A percentile compares a stretch with the other conserved stretches of the same genome.
Conservation (phyloP, 2,797 vertebrate genomes). For the Gymnoscopelus microlampas region DNA sequence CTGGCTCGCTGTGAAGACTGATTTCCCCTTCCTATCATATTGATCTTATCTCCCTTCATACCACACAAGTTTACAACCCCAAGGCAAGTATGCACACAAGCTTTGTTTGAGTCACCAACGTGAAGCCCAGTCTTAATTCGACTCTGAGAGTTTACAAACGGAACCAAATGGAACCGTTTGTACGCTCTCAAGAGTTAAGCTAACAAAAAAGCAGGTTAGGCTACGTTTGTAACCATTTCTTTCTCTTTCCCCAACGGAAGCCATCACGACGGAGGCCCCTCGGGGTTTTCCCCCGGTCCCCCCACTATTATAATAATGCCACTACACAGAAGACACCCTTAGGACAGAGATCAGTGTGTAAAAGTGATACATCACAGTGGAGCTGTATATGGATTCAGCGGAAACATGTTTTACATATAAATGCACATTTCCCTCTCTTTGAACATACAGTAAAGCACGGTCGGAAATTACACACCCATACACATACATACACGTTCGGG, state of each 20-base stretch:
- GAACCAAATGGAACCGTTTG: too few species aligned
- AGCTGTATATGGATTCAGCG: conserved; percentile 15
- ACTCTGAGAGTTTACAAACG: too few species aligned
- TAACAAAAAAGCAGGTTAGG: too few species aligned
- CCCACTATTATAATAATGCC: conserved; percentile 33
- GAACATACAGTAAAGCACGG: conserved; percentile 15
- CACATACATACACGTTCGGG: conserved; percentile 23
- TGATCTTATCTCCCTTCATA: too few species aligned
- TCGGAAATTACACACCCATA: conserved; percentile 26
- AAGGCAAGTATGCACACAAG: too few species aligned
- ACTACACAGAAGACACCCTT: conserved; percentile 28
- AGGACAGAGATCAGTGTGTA: conserved; percentile 12
- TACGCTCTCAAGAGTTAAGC: too few species aligned
- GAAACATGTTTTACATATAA: conserved; percentile 18
- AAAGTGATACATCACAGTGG: not conserved
- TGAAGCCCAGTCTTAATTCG: too few species aligned
- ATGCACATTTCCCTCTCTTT: conserved; percentile 16
- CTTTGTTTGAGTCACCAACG: too few species aligned
- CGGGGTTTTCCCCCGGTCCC: conserved; percentile 24
- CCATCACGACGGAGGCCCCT: conserved; percentile 6
- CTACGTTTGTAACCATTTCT: conserved; percentile 14
- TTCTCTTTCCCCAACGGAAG: conserved; percentile 30
- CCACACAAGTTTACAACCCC: too few species aligned
- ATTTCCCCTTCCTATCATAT: too few species aligned
- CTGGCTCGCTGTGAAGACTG: too few species aligned